Evolutionary conservation across 2,113 vertebrate species (phyloP), one percentile per base, ranked within the genome.

Genomic region (Clarias gariepinus): DNA sequence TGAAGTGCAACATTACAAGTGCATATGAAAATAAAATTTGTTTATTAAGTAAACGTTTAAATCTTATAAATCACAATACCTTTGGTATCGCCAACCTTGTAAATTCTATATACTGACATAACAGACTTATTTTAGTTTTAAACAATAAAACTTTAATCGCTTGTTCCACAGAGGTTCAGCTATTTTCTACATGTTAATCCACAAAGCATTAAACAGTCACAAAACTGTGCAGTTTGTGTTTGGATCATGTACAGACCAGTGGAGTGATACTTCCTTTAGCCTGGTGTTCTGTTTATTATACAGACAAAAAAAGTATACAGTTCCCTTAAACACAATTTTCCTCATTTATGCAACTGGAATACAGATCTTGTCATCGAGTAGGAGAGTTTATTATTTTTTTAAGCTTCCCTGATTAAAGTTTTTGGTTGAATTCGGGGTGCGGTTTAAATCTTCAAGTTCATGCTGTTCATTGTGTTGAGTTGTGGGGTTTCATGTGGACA

Each of bases 391-490:
- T 28, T 47, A 47, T 58, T 23, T 58, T 53, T 79, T 1, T 41
- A 41, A 4, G 3, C 33, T 85, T 76, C 52, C 28, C 81, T 71
- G 85, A 81, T 86, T 18, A 82, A 86, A 74, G 41, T 3, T 41
- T 30, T 52, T 36, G 69, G 21, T 81, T 18, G 13, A 12, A 16
- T 60, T 18, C 28, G 58, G 3, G 64, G 18, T 19, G 18, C 16
- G 52, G 41, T 69, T 83, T 83, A 68, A 68, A 53, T 53, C 53
- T 12, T 30, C 16, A 23, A 81, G 4, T 21, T 10, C 66, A 36
- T 28, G 30, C 13, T 58, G n/a, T 55, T 28, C 2, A 18, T 55
- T 84, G 53, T 83, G 36, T 25, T 36, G 33, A 21, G 33, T 71
- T 21, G 6, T 47, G 5, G 47, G 47, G 47, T 47, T 47, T 47